Percentiles rank a stretch among this genome's conserved stretches.
Evolutionary conservation across 2,797 vertebrate species (phyloP).

Genomic region (Pseudochirops corinnae): DNA sequence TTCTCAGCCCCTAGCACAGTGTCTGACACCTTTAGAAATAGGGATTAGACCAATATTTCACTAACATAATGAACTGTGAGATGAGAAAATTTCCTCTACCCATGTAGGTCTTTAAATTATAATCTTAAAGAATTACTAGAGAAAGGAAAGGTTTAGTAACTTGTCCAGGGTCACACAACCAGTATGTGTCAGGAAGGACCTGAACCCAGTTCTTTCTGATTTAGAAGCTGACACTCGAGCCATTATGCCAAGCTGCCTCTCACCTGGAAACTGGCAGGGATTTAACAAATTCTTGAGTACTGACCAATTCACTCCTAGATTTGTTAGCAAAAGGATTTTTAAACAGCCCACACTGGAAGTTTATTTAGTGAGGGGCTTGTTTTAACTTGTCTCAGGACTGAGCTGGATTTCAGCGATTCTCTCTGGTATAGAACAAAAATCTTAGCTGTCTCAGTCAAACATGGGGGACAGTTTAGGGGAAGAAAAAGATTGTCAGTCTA

Average conservation of each 20-base stretch:
- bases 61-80: not conserved
- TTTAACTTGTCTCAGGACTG: constrained; percentile 25
- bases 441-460: not conserved
- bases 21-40: not conserved
- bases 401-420: not conserved
- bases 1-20: not conserved
- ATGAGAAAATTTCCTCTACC: not conserved
- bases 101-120: not conserved
- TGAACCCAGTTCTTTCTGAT: not conserved
- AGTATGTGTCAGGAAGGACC: not conserved
- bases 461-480: not conserved
- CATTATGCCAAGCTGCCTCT: not conserved
- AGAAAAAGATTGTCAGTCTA: constrained; percentile 29
- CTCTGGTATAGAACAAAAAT: not conserved
- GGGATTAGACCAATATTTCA: not conserved
- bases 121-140: not conserved
- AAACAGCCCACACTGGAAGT: not conserved
- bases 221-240: not conserved
- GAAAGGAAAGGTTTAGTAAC: not conserved
- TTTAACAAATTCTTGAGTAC: not conserved
- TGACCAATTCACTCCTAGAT: not conserved
- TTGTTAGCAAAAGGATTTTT: constrained; percentile 10
- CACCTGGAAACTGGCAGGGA: not conserved
- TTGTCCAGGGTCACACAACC: not conserved
- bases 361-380: constrained; percentile 10